Evolutionary conservation across 2,888 invertebrate genomes (phyloP).

Genomic region (Calameuta pallipes): DNA sequence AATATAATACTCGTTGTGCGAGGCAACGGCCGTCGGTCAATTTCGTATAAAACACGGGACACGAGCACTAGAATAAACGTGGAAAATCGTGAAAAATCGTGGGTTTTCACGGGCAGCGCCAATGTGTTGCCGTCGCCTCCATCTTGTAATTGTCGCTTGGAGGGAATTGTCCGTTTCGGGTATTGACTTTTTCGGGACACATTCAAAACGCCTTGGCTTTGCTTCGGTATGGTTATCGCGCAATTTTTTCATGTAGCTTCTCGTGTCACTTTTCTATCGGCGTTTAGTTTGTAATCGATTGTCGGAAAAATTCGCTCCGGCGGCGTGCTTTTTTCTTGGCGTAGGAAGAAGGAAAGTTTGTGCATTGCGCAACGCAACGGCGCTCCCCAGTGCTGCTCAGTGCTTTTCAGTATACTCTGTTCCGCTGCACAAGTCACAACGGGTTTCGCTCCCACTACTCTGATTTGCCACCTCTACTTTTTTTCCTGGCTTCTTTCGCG

Average conservation of each 20-base stretch:
- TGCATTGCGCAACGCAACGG: constrained; percentile 60
- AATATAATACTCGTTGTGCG: background rate
- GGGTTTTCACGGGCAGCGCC: constrained; percentile 30
- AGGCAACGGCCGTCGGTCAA: background rate
- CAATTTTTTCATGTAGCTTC: background rate
- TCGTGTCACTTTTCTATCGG: background rate
- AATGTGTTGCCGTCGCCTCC: constrained; percentile 40
- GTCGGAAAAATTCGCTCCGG: background rate
- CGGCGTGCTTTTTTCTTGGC: constrained; percentile 32
- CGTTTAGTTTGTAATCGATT: background rate
- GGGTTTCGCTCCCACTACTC: constrained; percentile 38
- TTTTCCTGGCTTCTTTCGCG: background rate
- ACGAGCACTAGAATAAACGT: background rate
- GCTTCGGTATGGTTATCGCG: background rate
- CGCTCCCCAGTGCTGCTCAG: constrained; percentile 38
- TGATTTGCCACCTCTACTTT: constrained; percentile 26
- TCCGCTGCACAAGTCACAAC: constrained; percentile 41
- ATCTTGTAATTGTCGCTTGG: constrained; percentile 54
- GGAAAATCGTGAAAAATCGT: constrained; percentile 34
- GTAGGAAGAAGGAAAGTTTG: constrained; percentile 53
- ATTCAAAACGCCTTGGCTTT: background rate
- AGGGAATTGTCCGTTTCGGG: constrained; percentile 36
- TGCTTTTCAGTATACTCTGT: constrained; percentile 23
- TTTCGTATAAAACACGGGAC: background rate
- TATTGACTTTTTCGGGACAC: constrained; percentile 4